These are phyloP conservation scores for Equus quagga DNA, from an alignment of 2,113 vertebrate species.

Conservation along the genomic window DNA sequence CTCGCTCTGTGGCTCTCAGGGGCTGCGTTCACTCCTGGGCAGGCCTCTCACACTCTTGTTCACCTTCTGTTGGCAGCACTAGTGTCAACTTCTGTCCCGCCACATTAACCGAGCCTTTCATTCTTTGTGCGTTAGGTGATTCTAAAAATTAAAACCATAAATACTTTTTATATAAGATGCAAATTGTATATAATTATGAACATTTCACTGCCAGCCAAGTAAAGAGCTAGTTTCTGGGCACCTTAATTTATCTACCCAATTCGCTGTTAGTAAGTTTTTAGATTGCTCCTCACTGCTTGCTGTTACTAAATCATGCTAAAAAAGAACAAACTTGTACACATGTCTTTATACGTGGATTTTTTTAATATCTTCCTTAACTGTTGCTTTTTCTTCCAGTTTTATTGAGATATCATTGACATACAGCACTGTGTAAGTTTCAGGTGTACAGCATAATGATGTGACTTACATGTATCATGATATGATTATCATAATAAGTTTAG, in stretches of 20 bases:
- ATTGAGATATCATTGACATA: too few species aligned
- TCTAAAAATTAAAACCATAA: not conserved
- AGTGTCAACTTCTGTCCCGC: not conserved
- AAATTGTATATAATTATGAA: not conserved
- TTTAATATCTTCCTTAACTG: not conserved
- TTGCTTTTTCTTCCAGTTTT: not conserved
- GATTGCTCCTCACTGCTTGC: not conserved
- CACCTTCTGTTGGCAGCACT: not conserved
- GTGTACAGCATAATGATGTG: too few species aligned
- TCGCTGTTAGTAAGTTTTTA: not conserved
- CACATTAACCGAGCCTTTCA: not conserved
- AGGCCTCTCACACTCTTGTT: too few species aligned
- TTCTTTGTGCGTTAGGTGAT: not conserved
- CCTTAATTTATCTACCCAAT: not conserved
- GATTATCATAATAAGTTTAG: too few species aligned
- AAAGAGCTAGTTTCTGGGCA: not conserved
- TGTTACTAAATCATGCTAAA: not conserved
- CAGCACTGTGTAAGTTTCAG: too few species aligned
- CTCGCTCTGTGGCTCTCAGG: accelerated
- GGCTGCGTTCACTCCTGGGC: not conserved
- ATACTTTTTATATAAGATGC: not conserved
- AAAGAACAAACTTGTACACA: not conserved
- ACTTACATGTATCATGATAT: too few species aligned
- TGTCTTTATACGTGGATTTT: not conserved
- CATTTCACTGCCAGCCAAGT: not conserved